A percentile compares a stretch with the other conserved stretches of the same genome.
Conservation (phyloP, 2,797 vertebrate species). For the Neomorphus geoffroyi region DNA sequence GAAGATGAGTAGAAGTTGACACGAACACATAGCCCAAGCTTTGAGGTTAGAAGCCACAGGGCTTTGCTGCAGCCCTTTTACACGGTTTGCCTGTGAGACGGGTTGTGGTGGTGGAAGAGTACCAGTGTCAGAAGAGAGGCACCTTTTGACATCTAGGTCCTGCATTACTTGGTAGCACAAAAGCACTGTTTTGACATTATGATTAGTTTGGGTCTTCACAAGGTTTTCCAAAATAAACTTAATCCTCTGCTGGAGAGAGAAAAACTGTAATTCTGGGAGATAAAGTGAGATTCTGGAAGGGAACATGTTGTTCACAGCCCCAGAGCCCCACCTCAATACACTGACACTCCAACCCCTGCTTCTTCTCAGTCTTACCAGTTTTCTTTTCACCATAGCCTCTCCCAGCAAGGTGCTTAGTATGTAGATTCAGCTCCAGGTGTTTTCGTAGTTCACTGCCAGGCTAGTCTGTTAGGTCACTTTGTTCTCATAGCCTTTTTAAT, state of each 20-base stretch:
- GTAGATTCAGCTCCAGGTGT: background rate
- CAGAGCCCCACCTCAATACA: too few relatives aligned
- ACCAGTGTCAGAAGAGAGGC: fast-evolving
- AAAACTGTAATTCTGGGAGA: background rate
- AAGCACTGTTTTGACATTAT: background rate
- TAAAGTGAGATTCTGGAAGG: background rate
- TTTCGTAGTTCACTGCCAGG: background rate
- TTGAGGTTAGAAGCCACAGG: background rate
- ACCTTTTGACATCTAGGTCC: background rate
- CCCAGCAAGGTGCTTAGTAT: background rate
- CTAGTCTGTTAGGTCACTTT: background rate
- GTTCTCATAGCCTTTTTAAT: background rate
- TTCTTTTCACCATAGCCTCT: background rate
- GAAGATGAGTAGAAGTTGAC: background rate
- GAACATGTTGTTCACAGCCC: background rate
- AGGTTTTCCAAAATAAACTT: background rate
- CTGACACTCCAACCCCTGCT: background rate
- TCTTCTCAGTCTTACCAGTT: background rate
- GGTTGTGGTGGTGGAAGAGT: background rate
- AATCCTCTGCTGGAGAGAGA: background rate
- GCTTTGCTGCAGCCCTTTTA: background rate
- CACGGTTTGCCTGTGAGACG: background rate
- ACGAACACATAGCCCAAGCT: background rate
- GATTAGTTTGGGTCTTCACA: background rate
- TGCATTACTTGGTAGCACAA: background rate